These are phyloP conservation scores for Suillia variegata DNA, from an alignment of 2,888 invertebrate species.

Conservation along the genomic window DNA sequence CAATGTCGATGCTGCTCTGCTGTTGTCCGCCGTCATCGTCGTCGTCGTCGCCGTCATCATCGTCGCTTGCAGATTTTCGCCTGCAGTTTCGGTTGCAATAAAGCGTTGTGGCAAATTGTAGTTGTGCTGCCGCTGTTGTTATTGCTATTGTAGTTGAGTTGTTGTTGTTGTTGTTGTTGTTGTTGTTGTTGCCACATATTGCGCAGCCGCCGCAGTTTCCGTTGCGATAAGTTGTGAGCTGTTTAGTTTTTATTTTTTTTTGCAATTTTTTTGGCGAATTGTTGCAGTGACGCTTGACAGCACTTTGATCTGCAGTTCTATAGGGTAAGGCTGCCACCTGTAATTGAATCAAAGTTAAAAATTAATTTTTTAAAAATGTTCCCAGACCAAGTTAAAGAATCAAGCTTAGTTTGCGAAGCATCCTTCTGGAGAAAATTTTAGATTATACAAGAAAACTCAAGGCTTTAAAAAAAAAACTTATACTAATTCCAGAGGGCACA, in stretches of 20 bases:
- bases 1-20: not conserved
- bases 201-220: not conserved
- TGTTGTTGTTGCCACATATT: not conserved
- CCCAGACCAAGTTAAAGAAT: no score
- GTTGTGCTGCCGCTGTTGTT: not conserved
- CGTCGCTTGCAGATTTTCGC: not conserved
- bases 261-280: no score
- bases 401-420: no score
- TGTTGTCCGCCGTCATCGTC: not conserved
- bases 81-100: not conserved
- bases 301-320: no score
- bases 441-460: no score
- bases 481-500: no score
- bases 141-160: not conserved
- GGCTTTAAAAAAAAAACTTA: no score
- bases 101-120: slow-evolving; percentile 3
- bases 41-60: not conserved
- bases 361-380: no score
- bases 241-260: not conserved
- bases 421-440: no score
- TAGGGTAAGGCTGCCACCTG: no score
- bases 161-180: not conserved
- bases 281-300: no score
- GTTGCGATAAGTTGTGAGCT: not conserved
- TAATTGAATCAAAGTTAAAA: no score